Percentiles rank a stretch among this genome's conserved stretches.
Evolutionary conservation across 2,888 invertebrate genomes (phyloP).

Genomic region (Pollenia amentaria): DNA sequence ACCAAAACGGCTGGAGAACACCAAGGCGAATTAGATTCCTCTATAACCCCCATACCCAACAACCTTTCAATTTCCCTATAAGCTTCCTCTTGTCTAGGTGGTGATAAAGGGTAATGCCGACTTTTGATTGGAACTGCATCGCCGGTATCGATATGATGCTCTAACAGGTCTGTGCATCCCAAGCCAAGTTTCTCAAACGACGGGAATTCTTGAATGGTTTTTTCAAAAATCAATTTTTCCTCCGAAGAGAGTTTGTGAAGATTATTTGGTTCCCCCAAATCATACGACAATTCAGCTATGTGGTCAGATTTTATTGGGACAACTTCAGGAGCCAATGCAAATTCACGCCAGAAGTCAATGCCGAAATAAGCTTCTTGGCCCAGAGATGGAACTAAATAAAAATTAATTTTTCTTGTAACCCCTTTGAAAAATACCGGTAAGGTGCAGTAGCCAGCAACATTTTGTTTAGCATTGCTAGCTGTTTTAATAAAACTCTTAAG

Average conservation of each 20-base stretch:
- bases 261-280: neutral
- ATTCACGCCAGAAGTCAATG: neutral
- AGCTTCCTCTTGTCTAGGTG: conserved; percentile 8
- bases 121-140: neutral
- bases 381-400: neutral
- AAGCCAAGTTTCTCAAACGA: neutral
- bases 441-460: neutral
- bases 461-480: neutral
- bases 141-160: neutral
- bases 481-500: neutral
- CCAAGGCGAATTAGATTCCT: conserved; percentile 43
- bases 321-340: neutral
- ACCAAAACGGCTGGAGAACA: neutral
- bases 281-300: neutral
- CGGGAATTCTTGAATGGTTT: neutral
- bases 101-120: neutral
- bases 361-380: no score
- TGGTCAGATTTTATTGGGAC: neutral
- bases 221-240: neutral
- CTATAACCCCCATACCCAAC: neutral
- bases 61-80: conserved; percentile 19
- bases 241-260: no score
- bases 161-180: neutral
- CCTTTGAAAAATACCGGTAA: neutral
- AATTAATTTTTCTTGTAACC: neutral